Evolutionary conservation across 1,140 invertebrate species (phyloP), one percentile per base, ranked within the genome.

Genomic region (Nautilus pompilius): DNA sequence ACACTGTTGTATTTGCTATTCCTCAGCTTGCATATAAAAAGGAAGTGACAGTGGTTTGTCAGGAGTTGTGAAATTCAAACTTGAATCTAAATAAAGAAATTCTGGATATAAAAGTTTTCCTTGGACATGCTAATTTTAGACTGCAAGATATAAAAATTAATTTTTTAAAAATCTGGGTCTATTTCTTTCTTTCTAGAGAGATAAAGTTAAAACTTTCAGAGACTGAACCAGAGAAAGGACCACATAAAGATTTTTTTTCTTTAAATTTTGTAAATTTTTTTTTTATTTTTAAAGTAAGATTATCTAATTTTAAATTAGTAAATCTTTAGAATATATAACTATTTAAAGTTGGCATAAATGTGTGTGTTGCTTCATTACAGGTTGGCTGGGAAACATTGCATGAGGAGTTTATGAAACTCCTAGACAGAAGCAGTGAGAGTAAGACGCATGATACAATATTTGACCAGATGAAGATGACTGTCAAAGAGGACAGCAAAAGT

Each of bases 381-480:
- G 88, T 91, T 58, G 94, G 95, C 5, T 93, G 93, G 89, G 89
- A 94, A 78, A 91, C 92, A 5, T 82, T 99, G 5, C 87, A 91
- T 71, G 86, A 91, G 55, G 92, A 96, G 82, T 98, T 99, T 70
- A 80, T 86, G 2, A 86, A 88, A 20, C 89, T 98, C 33, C 87
- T 96, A 80, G 87, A 89, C 48, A 88, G 88, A 75, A 89, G 90
- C 0, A 89, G 87, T 76, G 84, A 87, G 60, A 87, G 88, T 72
- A 89, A 89, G 0, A 88, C 87, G 75, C 90, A 95, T 70, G 96
- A 98, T 75, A 87, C 90, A 58, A 88, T 99, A 54, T 98, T 97
- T 79, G 93, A 98, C 80, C 87, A 89, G 48, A 84, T 99, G 0
- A 98, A 99, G 82, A 80, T 85, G 13, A 88, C 91, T 2, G 96